Conservation (phyloP, 2,113 vertebrate species). For the Dicerorhinus sumatrensis region DNA sequence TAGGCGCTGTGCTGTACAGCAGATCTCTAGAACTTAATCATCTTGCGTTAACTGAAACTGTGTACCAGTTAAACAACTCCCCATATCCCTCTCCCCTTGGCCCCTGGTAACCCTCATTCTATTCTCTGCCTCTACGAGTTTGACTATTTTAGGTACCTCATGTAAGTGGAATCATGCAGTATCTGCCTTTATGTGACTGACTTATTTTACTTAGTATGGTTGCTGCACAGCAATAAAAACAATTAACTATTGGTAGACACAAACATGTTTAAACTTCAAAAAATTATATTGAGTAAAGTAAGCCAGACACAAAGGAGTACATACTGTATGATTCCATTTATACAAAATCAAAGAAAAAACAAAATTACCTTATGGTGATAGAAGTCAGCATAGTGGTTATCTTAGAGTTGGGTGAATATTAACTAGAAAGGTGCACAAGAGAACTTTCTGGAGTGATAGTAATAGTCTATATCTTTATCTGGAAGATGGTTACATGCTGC, state of each 20-base stretch:
- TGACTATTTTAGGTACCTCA: background rate
- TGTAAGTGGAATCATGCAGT: background rate
- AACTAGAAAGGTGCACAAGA: background rate
- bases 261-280: background rate
- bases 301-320: background rate
- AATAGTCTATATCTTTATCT: background rate
- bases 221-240: background rate
- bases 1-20: background rate
- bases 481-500: background rate
- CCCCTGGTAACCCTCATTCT: background rate
- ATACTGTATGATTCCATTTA: background rate
- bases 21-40: background rate
- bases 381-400: background rate
- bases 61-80: background rate
- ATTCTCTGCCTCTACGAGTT: background rate
- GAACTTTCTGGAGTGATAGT: background rate
- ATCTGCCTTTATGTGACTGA: background rate
- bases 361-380: background rate
- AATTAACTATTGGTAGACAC: background rate
- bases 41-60: background rate
- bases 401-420: background rate
- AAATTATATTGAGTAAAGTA: background rate
- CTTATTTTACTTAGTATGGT: background rate
- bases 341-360: background rate
- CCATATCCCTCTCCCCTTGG: background rate